Percentiles rank a stretch among this genome's conserved stretches.
These are phyloP conservation scores for Sandelia bainsii DNA, from an alignment of 2,797 vertebrate species.

Conservation along the genomic window DNA sequence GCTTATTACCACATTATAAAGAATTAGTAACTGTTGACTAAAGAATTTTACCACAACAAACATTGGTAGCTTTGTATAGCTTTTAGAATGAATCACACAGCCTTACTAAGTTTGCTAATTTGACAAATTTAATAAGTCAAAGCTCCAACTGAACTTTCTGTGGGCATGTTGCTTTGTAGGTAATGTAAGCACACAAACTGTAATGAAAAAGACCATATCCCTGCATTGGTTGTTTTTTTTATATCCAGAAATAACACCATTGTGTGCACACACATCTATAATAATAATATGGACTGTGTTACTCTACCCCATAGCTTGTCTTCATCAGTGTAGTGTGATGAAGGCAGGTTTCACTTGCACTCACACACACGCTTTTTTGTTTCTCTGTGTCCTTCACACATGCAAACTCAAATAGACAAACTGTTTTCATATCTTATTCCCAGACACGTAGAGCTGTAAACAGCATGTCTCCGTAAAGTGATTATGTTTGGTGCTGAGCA, in stretches of 20 bases:
- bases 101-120: neutral
- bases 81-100: neutral
- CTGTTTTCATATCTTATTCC: constrained; percentile 75
- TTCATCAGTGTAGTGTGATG: constrained; percentile 36
- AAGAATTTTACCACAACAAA: neutral
- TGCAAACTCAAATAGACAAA: constrained; percentile 61
- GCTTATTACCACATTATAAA: neutral
- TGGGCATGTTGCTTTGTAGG: neutral
- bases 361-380: constrained; percentile 30
- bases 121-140: neutral
- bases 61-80: neutral
- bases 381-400: constrained; percentile 7
- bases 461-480: constrained; percentile 71
- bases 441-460: constrained; percentile 71
- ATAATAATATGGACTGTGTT: constrained; percentile 2
- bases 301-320: constrained; percentile 1
- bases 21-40: neutral
- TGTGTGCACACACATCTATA: constrained; percentile 7
- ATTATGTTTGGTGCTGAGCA: constrained; percentile 70
- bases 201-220: neutral
- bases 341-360: constrained; percentile 8
- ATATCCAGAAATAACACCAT: neutral
- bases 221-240: neutral
- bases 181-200: neutral
- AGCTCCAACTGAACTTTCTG: neutral